phyloP scores from a whole-genome alignment of 2,797 vertebrate genomes.

The Notamacropus eugenii region DNA sequence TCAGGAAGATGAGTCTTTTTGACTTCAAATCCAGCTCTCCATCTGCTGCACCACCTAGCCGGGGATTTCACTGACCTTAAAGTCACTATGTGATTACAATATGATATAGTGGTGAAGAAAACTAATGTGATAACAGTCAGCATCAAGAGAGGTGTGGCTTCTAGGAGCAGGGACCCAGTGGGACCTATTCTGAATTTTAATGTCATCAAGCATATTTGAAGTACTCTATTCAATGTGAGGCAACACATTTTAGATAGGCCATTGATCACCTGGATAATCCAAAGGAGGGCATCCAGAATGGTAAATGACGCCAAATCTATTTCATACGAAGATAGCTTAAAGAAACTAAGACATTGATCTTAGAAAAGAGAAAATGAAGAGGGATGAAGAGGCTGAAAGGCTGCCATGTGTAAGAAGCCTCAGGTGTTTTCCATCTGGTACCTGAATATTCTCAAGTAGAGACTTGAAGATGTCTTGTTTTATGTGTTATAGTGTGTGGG shows the following conservation, averaged over 20 bases:
- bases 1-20: neutral
- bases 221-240: neutral
- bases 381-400: neutral
- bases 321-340: neutral
- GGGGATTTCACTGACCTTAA: neutral
- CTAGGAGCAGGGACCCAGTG: neutral
- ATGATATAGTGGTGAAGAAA: neutral
- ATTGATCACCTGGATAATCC: neutral
- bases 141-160: neutral
- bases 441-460: neutral
- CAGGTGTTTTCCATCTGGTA: neutral
- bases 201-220: neutral
- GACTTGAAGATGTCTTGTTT: neutral
- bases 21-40: neutral
- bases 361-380: neutral
- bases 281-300: neutral
- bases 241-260: neutral
- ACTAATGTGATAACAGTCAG: neutral
- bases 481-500: neutral
- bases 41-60: neutral
- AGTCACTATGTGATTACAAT: neutral
- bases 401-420: neutral
- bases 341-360: neutral
- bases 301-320: neutral
- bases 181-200: neutral